Base-by-base conservation (phyloP, 1,140 invertebrate genomes). In the Musca vetustissima region DNA sequence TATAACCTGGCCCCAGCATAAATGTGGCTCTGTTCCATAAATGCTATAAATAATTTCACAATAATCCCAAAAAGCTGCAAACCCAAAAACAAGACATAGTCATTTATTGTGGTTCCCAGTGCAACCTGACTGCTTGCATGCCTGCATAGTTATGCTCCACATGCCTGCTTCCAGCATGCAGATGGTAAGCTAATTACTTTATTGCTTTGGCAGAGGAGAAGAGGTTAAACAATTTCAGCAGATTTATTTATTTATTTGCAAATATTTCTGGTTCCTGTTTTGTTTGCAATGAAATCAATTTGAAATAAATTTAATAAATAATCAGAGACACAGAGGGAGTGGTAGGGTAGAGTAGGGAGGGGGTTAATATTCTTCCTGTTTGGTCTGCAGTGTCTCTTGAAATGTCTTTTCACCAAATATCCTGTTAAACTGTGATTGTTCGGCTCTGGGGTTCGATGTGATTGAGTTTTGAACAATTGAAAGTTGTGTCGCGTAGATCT, bases 401-500 rank as follows among this genome's bases (percentile, higher is more conserved):
- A 32, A 32, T 32, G 36, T 13, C 36, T 43, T 43, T 43, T 43
- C n/a, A 43, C 36, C 36, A 43, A n/a, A 43, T 43, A 43, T 43
- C 36, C 36, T 43, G 36, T 6, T 43, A 43, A 43, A 22, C 52
- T 21, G 4, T 14, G 8, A 53, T 24, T 24, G 22, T 24, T 55
- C 14, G n/a, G n/a, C n/a, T 1, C 8, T 55, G 19, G n/a, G n/a
- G n/a, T n/a, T n/a, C 3, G 22, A 24, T 55, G 21, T 24, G 21
- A 24, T 61, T 61, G 57, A 21, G 32, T 36, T 22, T 21, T 13
- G 52, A 22, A 66, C 66, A 53, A 53, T 67, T 67, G 66, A 36
- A 53, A 67, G 52, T 67, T 67, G 49, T 67, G 66, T 67, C 66
- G 66, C 66, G 66, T 67, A 67, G 24, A 67, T 53, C 66, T 67